Conservation (phyloP, 2,888 invertebrate species). For the Anticlea derivata region DNA sequence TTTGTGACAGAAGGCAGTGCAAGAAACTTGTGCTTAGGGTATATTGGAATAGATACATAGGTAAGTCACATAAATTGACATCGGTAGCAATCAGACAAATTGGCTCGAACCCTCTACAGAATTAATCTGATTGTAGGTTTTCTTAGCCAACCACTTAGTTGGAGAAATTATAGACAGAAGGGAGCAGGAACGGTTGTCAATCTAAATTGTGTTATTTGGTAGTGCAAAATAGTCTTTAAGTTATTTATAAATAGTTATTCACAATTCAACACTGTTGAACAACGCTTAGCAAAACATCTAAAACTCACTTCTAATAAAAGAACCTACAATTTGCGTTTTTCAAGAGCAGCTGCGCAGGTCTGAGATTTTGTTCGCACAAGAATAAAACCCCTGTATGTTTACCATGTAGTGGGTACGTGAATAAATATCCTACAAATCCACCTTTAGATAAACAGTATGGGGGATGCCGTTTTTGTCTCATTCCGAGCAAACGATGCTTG, state of each 20-base stretch:
- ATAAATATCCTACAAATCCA: slow-evolving; percentile 81
- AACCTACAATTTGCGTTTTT: slow-evolving; percentile 31
- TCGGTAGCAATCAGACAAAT: slow-evolving; percentile 84
- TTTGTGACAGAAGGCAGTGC: not conserved
- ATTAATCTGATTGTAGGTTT: slow-evolving; percentile 82
- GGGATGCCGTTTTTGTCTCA: slow-evolving; percentile 78
- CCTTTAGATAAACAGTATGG: slow-evolving; percentile 81
- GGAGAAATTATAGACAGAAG: slow-evolving; percentile 56
- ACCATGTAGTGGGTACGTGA: slow-evolving; percentile 60
- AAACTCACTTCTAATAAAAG: no score
- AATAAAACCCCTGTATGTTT: slow-evolving; percentile 34
- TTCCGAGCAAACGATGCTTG: slow-evolving; percentile 80
- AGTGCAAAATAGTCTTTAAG: slow-evolving; percentile 7
- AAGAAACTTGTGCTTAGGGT: slow-evolving; percentile 4
- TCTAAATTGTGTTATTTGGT: slow-evolving; percentile 50
- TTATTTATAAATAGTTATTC: not conserved
- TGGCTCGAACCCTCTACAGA: slow-evolving; percentile 80
- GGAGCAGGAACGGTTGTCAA: slow-evolving; percentile 45
- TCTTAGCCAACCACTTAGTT: slow-evolving; percentile 76
- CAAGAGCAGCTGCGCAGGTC: slow-evolving; percentile 33
- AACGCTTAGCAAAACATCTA: no score
- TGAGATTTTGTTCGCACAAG: slow-evolving; percentile 40
- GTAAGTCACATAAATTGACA: slow-evolving; percentile 74
- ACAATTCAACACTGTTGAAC: no score
- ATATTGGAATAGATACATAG: slow-evolving; percentile 60